These are phyloP conservation scores for Diplogasteroides magnus DNA, from an alignment of 1,140 invertebrate genomes.

Conservation along the genomic window DNA sequence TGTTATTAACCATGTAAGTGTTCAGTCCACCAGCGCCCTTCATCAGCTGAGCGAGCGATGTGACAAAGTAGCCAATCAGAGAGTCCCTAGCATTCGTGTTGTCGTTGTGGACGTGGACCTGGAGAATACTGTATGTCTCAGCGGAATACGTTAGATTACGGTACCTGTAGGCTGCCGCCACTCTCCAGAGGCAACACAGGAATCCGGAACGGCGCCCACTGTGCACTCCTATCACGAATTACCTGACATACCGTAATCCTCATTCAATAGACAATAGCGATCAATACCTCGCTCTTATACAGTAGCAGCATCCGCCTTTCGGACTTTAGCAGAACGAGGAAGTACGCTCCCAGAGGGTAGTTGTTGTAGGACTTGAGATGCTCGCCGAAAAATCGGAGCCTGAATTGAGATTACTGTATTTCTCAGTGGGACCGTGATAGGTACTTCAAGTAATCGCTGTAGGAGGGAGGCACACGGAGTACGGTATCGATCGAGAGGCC, in stretches of 20 bases:
- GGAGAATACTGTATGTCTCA: not conserved
- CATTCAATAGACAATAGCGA: not conserved
- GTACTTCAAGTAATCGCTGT: not conserved
- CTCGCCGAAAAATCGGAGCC: not conserved
- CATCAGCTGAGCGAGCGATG: slow-evolving; percentile 13
- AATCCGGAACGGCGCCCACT: slow-evolving; percentile 5
- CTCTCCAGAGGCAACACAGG: slow-evolving; percentile 6
- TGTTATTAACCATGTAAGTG: slow-evolving; percentile 12
- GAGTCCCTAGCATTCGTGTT: slow-evolving; percentile 10
- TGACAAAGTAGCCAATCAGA: slow-evolving; percentile 12
- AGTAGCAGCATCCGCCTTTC: not conserved
- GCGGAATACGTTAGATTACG: not conserved
- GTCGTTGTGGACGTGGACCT: slow-evolving; percentile 13
- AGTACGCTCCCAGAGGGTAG: not conserved
- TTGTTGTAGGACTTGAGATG: not conserved
- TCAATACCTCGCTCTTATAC: not conserved
- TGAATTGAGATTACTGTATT: not conserved
- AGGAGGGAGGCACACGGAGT: not conserved
- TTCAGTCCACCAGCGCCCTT: slow-evolving; percentile 6
- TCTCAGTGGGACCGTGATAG: too few species aligned
- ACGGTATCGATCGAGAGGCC: not conserved
- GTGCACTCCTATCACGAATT: slow-evolving; percentile 3
- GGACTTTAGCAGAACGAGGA: not conserved
- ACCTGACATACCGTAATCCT: not conserved
- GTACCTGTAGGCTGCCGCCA: not conserved